These are phyloP conservation scores for Plodia interpunctella DNA, from an alignment of 1,140 invertebrate species.

Conservation along the genomic window DNA sequence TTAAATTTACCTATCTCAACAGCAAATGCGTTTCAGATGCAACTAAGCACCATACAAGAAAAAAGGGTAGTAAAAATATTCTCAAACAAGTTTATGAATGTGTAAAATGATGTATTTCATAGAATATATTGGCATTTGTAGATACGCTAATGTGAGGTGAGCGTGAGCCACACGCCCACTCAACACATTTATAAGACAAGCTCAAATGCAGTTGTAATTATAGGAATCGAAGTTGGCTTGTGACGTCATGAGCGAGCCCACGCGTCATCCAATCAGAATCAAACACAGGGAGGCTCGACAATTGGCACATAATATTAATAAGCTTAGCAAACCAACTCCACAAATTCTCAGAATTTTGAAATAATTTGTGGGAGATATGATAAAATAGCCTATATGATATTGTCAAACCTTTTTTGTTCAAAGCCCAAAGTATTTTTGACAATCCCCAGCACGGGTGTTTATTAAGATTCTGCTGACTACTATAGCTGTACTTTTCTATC, in stretches of 20 bases:
- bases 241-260: slow-evolving; percentile 74
- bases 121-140: neutral
- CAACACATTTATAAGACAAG: slow-evolving; percentile 15
- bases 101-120: too few species aligned
- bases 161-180: slow-evolving; percentile 16
- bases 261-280: slow-evolving; percentile 65
- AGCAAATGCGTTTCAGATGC: too few species aligned
- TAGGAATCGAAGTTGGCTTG: slow-evolving; percentile 62
- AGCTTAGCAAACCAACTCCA: too few species aligned
- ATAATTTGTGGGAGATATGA: too few species aligned
- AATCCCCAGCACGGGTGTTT: slow-evolving; percentile 19
- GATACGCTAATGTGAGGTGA: neutral
- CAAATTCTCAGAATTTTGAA: too few species aligned
- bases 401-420: neutral
- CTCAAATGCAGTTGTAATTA: slow-evolving; percentile 58
- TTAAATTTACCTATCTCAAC: too few species aligned
- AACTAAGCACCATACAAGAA: neutral
- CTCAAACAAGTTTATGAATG: too few species aligned
- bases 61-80: neutral
- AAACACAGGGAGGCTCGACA: slow-evolving; percentile 52
- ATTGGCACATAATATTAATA: too few species aligned
- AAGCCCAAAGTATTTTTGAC: slow-evolving; percentile 16
- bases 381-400: neutral
- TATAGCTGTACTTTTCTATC: slow-evolving; percentile 39
- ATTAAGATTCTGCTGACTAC: slow-evolving; percentile 1